A percentile compares a stretch with the other conserved stretches of the same genome.
phyloP scores from a whole-genome alignment of 2,888 invertebrate species.

The Sinotaia quadrata region DNA sequence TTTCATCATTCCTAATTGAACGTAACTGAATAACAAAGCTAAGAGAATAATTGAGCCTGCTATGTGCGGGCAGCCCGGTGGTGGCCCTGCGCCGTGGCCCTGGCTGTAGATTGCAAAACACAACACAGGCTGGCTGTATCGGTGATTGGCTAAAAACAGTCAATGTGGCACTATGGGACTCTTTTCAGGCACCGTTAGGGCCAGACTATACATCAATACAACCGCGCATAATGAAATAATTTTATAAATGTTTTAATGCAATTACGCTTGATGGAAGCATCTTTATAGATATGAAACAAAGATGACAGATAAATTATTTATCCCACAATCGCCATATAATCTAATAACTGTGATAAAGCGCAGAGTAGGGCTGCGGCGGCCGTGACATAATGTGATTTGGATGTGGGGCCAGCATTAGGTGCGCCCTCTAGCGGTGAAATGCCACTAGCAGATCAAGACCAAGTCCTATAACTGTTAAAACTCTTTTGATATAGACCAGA shows the following conservation, averaged over 20 bases:
- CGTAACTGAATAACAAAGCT: constrained; percentile 35
- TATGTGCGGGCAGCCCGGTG: constrained; percentile 1
- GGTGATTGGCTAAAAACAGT: background rate
- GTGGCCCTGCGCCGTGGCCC: background rate
- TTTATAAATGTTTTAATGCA: constrained; percentile 51
- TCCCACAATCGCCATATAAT: constrained; percentile 46
- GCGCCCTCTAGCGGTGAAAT: constrained; percentile 21
- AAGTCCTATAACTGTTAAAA: background rate
- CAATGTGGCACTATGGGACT: background rate
- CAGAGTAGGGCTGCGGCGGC: constrained; percentile 35
- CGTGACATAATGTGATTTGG: constrained; percentile 47
- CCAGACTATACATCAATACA: constrained; percentile 41
- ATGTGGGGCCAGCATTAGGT: constrained; percentile 21
- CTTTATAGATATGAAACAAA: constrained; percentile 60
- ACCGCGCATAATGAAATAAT: constrained; percentile 45
- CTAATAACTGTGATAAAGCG: constrained; percentile 48
- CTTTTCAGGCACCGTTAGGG: constrained; percentile 8
- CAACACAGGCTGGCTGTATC: background rate
- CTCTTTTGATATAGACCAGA: too few species aligned
- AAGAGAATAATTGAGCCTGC: constrained; percentile 31
- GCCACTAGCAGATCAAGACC: constrained; percentile 6
- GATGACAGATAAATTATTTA: constrained; percentile 57
- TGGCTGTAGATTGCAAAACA: background rate
- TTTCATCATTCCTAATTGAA: constrained; percentile 36
- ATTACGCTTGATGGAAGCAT: constrained; percentile 46